These are phyloP conservation scores for Cantharis rustica DNA, from an alignment of 2,888 invertebrate species.

Conservation along the genomic window DNA sequence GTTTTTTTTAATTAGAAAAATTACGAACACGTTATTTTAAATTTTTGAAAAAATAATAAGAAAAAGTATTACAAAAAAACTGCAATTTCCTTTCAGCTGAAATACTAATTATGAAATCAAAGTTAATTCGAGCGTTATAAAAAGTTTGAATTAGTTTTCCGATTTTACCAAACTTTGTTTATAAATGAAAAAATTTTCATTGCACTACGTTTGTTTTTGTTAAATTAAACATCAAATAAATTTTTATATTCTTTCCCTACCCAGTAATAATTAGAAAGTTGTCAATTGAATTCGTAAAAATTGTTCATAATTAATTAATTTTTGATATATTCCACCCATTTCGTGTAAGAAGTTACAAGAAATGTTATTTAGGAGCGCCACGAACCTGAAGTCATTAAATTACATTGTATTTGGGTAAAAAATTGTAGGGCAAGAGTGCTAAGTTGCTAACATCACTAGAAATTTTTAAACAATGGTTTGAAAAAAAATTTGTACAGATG, in stretches of 20 bases:
- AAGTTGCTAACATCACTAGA: background rate
- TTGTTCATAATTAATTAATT: slow-evolving; percentile 2
- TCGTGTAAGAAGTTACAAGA: slow-evolving; percentile 36
- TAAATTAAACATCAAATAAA: background rate
- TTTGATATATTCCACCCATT: slow-evolving; percentile 41
- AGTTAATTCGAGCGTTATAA: slow-evolving; percentile 32
- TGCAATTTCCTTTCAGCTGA: background rate
- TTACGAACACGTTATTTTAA: slow-evolving; percentile 39
- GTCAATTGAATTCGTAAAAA: background rate
- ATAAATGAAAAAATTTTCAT: slow-evolving; percentile 31
- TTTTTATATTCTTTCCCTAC: background rate
- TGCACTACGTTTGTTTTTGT: background rate
- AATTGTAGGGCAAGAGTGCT: background rate
- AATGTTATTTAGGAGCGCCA: slow-evolving; percentile 38
- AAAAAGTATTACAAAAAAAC: slow-evolving; percentile 1
- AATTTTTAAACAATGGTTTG: background rate
- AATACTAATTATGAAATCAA: background rate
- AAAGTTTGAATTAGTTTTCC: slow-evolving; percentile 39
- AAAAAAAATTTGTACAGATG: background rate
- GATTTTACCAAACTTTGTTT: slow-evolving; percentile 32
- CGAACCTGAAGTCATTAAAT: slow-evolving; percentile 8
- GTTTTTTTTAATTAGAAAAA: slow-evolving; percentile 45
- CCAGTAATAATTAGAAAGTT: background rate
- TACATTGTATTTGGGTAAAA: background rate
- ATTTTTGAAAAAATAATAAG: slow-evolving; percentile 45